Conservation (phyloP, 2,888 invertebrate species). For the Margaritifera margaritifera region DNA sequence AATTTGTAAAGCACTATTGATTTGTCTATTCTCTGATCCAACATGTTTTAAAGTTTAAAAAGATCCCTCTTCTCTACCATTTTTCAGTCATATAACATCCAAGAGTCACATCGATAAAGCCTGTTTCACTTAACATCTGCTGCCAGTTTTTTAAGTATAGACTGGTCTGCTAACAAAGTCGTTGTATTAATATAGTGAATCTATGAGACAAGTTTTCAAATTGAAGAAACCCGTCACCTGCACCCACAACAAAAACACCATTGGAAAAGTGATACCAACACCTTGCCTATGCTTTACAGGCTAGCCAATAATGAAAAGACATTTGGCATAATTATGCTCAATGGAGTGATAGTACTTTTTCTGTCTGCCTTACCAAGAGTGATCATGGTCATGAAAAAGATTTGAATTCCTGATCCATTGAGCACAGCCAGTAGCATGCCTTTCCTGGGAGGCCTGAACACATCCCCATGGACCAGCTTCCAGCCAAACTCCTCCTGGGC, state of each 20-base stretch:
- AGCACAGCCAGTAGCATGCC: constrained; percentile 97
- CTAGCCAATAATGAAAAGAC: neutral
- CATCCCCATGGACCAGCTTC: constrained; percentile 80
- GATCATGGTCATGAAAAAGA: constrained; percentile 95
- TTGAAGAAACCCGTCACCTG: too few species aligned
- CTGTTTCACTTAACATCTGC: too few species aligned
- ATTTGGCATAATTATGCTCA: neutral
- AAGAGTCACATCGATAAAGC: too few species aligned
- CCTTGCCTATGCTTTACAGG: neutral
- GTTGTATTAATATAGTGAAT: too few species aligned
- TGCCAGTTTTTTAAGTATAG: too few species aligned
- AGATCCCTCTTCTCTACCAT: too few species aligned
- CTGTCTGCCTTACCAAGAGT: constrained; percentile 80
- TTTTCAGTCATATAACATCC: too few species aligned
- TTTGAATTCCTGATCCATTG: constrained; percentile 97
- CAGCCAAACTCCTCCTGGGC: constrained; percentile 88
- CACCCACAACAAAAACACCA: neutral
- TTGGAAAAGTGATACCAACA: neutral
- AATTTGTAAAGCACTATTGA: too few species aligned
- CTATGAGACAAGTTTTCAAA: too few species aligned
- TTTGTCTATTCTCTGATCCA: too few species aligned
- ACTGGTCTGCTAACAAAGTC: too few species aligned
- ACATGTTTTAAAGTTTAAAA: too few species aligned
- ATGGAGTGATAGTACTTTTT: neutral
- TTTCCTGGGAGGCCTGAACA: constrained; percentile 82